Conservation (phyloP, 2,888 invertebrate genomes). For the Dichetophora obliterata region DNA sequence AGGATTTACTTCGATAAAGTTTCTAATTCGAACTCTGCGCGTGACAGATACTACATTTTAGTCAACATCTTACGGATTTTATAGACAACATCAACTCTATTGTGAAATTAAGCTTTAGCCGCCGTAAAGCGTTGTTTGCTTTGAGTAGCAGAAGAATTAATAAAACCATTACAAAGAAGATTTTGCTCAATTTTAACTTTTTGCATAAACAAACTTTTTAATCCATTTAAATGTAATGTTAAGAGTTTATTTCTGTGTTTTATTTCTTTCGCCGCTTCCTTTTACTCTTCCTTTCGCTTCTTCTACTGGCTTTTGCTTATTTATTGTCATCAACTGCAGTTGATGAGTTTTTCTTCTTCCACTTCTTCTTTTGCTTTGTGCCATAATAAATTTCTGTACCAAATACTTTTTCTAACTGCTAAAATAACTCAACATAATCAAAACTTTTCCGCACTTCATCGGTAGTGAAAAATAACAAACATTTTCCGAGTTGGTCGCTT, state of each 20-base stretch:
- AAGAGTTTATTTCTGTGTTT: not conserved
- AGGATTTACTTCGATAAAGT: too few species aligned
- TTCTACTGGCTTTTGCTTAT: not conserved
- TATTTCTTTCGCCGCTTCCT: not conserved
- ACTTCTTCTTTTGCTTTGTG: not conserved
- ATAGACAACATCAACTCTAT: too few species aligned
- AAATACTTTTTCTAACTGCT: not conserved
- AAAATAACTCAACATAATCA: conserved; percentile 24
- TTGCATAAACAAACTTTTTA: not conserved
- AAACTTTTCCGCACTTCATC: conserved; percentile 25
- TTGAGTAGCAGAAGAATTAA: too few species aligned
- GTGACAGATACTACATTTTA: too few species aligned
- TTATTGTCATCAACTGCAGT: not conserved
- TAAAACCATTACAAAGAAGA: not conserved
- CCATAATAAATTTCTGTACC: not conserved
- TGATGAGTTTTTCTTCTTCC: not conserved
- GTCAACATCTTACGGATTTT: too few species aligned
- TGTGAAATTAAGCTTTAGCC: too few species aligned
- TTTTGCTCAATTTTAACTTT: not conserved
- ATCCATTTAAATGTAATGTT: conserved; percentile 1
- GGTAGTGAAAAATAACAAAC: not conserved
- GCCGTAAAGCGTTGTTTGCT: too few species aligned
- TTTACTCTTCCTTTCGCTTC: not conserved
- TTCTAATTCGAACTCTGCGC: too few species aligned
- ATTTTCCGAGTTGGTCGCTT: not conserved